Conservation (phyloP, 2,113 vertebrate species). For the Bubo blakistoni region DNA sequence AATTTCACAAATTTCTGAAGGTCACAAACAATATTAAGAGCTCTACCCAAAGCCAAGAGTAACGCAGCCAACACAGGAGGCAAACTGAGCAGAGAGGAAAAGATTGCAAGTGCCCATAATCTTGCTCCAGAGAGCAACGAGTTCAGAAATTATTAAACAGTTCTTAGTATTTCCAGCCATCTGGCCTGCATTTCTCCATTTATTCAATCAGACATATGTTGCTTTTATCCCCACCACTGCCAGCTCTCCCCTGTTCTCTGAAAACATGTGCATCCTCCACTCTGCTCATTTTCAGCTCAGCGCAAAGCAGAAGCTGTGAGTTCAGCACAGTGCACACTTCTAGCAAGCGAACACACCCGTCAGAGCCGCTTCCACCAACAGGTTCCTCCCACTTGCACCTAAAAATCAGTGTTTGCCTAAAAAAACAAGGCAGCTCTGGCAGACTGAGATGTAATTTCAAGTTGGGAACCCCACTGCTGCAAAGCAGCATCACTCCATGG, state of each 20-base stretch:
- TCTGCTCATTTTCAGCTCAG: not conserved
- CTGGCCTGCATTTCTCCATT: conserved; percentile 57
- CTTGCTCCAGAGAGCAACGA: not conserved
- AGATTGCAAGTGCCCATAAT: not conserved
- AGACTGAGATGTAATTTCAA: not conserved
- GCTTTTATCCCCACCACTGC: conserved; percentile 16
- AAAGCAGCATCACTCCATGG: accelerated
- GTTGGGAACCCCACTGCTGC: not conserved
- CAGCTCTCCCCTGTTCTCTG: conserved; percentile 9
- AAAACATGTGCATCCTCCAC: not conserved
- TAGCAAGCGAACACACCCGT: not conserved
- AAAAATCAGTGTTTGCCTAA: not conserved
- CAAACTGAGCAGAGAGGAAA: not conserved
- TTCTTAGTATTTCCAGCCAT: conserved; percentile 11
- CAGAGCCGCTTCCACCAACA: not conserved
- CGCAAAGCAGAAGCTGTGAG: not conserved
- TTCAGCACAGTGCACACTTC: accelerated
- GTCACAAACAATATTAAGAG: not conserved
- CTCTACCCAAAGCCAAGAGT: not conserved
- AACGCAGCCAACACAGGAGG: not conserved
- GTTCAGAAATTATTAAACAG: not conserved
- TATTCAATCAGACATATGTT: conserved; percentile 10
- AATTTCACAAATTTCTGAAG: not conserved
- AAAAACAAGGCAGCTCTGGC: not conserved
- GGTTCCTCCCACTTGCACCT: not conserved